These are phyloP conservation scores for Trogon surrucura DNA, from an alignment of 2,113 vertebrate species.

Conservation along the genomic window DNA sequence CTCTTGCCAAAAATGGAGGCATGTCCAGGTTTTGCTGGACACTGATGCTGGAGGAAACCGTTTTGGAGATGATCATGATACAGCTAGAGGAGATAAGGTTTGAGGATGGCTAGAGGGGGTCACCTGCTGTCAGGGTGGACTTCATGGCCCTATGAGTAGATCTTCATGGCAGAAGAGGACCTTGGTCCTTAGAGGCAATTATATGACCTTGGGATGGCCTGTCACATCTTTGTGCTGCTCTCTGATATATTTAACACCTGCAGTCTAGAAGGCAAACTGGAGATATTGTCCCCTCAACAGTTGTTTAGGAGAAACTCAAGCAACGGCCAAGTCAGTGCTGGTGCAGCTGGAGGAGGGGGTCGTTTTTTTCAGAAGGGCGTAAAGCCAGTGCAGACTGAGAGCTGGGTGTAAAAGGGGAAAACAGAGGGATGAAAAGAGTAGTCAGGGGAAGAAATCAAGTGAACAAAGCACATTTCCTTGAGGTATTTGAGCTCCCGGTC, in stretches of 20 bases:
- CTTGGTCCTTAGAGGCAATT: not conserved
- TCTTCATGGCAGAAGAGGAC: not conserved
- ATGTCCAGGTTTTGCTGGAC: not conserved
- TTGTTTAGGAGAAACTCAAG: not conserved
- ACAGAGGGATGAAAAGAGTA: not conserved
- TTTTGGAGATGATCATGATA: not conserved
- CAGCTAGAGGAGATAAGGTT: not conserved
- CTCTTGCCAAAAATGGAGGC: not conserved
- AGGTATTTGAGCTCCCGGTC: not conserved
- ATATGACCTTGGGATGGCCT: not conserved
- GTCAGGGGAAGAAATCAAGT: not conserved
- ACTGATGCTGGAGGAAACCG: not conserved
- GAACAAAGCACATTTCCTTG: constrained; percentile 15
- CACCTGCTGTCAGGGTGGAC: not conserved
- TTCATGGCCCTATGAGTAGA: not conserved
- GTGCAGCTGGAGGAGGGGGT: not conserved
- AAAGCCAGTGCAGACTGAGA: not conserved
- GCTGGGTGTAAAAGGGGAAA: not conserved
- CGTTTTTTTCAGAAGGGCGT: not conserved
- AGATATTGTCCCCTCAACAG: not conserved
- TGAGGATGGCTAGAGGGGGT: not conserved
- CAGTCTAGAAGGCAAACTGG: not conserved
- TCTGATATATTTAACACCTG: not conserved
- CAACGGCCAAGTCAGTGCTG: not conserved
- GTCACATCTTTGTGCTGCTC: not conserved